Percentiles rank a stretch among this genome's conserved stretches.
These are phyloP conservation scores for Hymenochirus boettgeri DNA, from an alignment of 2,113 vertebrate genomes.

Conservation along the genomic window DNA sequence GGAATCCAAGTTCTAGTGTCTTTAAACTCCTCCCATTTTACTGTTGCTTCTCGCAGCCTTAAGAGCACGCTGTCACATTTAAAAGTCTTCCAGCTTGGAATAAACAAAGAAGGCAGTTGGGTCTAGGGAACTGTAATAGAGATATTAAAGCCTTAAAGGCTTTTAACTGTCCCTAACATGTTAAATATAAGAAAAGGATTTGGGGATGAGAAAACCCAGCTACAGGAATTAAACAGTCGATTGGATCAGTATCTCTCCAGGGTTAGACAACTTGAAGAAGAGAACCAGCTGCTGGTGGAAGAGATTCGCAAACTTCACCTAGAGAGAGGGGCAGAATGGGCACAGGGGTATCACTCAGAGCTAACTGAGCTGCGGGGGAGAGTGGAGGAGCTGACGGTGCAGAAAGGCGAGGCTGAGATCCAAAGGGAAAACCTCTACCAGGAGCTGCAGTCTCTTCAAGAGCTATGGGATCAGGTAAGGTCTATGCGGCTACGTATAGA, in stretches of 20 bases:
- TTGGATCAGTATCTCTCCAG: conserved; percentile 77
- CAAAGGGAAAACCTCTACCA: conserved; percentile 66
- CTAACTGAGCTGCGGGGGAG: conserved; percentile 63
- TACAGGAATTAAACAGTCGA: conserved; percentile 77
- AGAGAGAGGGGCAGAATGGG: conserved; percentile 50
- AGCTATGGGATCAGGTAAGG: conserved; percentile 58
- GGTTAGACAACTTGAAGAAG: conserved; percentile 78
- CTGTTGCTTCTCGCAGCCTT: conserved; percentile 18
- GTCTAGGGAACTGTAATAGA: too few species aligned
- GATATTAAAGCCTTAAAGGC: too few species aligned
- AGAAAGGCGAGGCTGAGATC: conserved; percentile 69
- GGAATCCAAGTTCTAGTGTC: conserved; percentile 7
- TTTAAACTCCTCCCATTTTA: conserved; percentile 23
- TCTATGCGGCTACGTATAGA: conserved; percentile 58
- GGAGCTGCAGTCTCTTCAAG: conserved; percentile 62
- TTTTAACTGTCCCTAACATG: conserved; percentile 52
- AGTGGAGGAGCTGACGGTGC: conserved; percentile 66
- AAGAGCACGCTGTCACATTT: conserved; percentile 13
- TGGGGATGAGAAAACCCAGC: conserved; percentile 71
- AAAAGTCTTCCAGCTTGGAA: background rate
- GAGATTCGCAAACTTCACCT: conserved; percentile 66
- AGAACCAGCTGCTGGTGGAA: conserved; percentile 66
- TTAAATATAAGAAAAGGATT: conserved; percentile 67
- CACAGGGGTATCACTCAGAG: conserved; percentile 47
- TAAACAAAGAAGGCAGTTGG: background rate